phyloP scores from a whole-genome alignment of 2,888 invertebrate species.

The Julus scandinavius region DNA sequence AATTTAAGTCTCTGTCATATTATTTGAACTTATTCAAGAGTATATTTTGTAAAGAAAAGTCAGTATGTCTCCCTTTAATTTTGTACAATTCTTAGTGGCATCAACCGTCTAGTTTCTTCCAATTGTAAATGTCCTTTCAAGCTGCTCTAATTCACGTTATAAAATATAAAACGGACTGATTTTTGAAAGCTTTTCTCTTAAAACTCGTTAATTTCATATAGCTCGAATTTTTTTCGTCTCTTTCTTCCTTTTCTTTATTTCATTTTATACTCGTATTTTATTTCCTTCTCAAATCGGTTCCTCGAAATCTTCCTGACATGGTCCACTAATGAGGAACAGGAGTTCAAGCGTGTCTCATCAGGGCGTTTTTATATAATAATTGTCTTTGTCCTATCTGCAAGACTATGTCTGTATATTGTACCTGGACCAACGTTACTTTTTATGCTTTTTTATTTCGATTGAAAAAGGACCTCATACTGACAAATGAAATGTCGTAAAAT shows the following conservation, averaged over 20 bases:
- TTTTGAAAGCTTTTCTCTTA: slow-evolving; percentile 40
- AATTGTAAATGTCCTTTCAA: background rate
- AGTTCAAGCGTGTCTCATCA: slow-evolving; percentile 51
- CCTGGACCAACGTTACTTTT: slow-evolving; percentile 47
- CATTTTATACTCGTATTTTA: slow-evolving; percentile 23
- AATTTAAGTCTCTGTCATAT: background rate
- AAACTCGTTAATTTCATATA: slow-evolving; percentile 49
- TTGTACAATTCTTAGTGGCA: background rate
- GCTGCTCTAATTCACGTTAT: background rate
- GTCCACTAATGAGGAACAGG: slow-evolving; percentile 44
- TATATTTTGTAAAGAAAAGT: background rate
- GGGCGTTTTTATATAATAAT: slow-evolving; percentile 25
- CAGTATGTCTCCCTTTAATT: background rate
- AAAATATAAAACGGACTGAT: background rate
- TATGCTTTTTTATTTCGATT: slow-evolving; percentile 21
- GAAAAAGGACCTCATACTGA: slow-evolving; percentile 51
- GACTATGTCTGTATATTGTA: slow-evolving; percentile 41
- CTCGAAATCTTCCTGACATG: no score
- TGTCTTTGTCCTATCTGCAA: slow-evolving; percentile 39
- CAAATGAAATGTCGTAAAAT: slow-evolving; percentile 55
- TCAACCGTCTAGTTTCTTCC: background rate
- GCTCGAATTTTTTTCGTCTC: background rate
- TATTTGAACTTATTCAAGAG: background rate
- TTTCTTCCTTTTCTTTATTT: slow-evolving; percentile 15
- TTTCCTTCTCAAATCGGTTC: background rate